Evolutionary conservation across 2,113 vertebrate species (phyloP).

Genomic region (Phyllostomus discolor): DNA sequence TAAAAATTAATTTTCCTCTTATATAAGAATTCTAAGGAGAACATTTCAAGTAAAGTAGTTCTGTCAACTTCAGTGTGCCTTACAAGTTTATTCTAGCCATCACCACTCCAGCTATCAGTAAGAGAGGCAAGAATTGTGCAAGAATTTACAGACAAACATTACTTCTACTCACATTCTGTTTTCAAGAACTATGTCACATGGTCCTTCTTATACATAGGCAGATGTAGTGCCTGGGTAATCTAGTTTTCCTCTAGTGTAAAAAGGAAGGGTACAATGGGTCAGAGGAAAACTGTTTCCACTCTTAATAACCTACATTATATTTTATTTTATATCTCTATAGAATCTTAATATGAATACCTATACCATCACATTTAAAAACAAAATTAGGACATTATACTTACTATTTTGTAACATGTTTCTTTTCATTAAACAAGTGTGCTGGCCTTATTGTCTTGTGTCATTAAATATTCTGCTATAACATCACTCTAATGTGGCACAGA

Average conservation of each 20-base stretch:
- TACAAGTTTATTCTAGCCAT: not conserved
- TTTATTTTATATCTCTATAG: not conserved
- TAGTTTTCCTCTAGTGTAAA: not conserved
- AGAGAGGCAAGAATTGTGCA: not conserved
- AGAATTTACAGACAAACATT: not conserved
- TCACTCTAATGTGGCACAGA: not conserved
- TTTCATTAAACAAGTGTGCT: not conserved
- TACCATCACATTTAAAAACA: not conserved
- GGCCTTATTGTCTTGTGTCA: not conserved
- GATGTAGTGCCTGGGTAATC: not conserved
- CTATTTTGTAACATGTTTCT: not conserved
- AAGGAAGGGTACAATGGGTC: not conserved
- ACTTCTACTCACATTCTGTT: not conserved
- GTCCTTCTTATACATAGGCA: not conserved
- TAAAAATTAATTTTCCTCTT: conserved; percentile 2
- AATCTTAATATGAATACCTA: not conserved
- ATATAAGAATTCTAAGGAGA: not conserved
- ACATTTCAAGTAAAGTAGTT: not conserved
- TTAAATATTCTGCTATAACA: not conserved
- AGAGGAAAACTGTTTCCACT: not conserved
- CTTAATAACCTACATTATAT: not conserved
- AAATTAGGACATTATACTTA: not conserved
- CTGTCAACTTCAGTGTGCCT: not conserved
- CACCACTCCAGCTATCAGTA: not conserved
- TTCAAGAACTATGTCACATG: not conserved